phyloP scores from a whole-genome alignment of 2,888 invertebrate genomes.

The Fragum sueziense region DNA sequence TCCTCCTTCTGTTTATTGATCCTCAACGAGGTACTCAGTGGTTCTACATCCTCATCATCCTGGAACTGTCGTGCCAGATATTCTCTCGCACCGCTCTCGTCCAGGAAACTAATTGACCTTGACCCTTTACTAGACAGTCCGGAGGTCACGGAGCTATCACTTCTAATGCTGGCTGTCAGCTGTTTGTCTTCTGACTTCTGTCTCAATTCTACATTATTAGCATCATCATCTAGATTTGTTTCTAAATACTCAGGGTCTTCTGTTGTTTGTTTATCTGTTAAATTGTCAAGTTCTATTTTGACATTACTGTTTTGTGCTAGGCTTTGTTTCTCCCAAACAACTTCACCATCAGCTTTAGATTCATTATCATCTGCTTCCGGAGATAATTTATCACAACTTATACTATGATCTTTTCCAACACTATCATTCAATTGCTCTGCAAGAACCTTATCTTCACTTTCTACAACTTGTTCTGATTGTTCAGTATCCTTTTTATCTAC shows the following conservation, averaged over 20 bases:
- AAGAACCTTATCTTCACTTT: not conserved
- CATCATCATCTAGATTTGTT: not conserved
- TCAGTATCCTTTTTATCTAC: not conserved
- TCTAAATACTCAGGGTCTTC: not conserved
- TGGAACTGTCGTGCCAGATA: constrained; percentile 87
- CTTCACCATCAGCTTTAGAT: too few relatives aligned
- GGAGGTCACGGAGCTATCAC: constrained; percentile 39
- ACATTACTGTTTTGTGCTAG: not conserved
- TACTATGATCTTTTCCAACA: too few relatives aligned
- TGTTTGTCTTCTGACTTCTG: constrained; percentile 7
- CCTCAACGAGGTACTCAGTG: not conserved
- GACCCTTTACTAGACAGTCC: constrained; percentile 26
- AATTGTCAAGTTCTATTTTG: not conserved
- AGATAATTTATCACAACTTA: too few relatives aligned
- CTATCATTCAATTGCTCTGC: not conserved
- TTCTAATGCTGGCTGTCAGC: constrained; percentile 39
- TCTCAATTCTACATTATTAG: constrained; percentile 27
- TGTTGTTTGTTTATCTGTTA: not conserved
- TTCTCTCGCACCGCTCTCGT: constrained; percentile 90
- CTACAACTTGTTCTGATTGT: not conserved
- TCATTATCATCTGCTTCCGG: not conserved
- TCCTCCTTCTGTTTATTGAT: constrained; percentile 12
- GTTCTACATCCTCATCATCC: constrained; percentile 57
- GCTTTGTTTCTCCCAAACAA: not conserved
- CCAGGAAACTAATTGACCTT: constrained; percentile 85